Evolutionary conservation across 2,888 invertebrate species (phyloP).

Genomic region (Galerucella nymphaeae): DNA sequence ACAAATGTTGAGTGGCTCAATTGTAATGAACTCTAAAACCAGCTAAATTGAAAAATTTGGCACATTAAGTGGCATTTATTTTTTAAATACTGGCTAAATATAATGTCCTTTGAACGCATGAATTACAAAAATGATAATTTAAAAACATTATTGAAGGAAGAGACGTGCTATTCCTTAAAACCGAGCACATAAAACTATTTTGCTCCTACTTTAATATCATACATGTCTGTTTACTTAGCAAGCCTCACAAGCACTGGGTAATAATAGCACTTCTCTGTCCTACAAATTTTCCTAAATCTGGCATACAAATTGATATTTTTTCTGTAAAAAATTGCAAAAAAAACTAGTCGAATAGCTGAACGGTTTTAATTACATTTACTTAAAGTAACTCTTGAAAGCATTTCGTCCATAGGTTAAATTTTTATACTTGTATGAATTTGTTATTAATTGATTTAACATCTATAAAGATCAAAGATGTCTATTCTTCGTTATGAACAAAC

Average conservation of each 20-base stretch:
- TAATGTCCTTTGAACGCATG: background rate
- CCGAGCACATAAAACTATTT: constrained; percentile 33
- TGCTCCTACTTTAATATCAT: constrained; percentile 28
- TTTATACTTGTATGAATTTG: too few relatives aligned
- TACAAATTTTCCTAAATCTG: constrained; percentile 11
- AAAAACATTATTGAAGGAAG: constrained; percentile 40
- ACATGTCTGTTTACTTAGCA: constrained; percentile 10
- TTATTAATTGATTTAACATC: too few relatives aligned
- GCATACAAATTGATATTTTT: background rate
- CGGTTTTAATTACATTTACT: background rate
- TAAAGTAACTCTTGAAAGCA: background rate
- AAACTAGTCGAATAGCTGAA: background rate
- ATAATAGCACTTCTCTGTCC: constrained; percentile 18
- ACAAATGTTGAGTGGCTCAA: too few relatives aligned
- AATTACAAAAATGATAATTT: constrained; percentile 10
- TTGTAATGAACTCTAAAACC: background rate
- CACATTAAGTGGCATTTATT: background rate
- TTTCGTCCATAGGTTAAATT: background rate
- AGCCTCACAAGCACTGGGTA: constrained; percentile 26
- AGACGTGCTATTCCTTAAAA: constrained; percentile 32
- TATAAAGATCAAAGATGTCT: too few relatives aligned
- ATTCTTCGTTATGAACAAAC: too few relatives aligned
- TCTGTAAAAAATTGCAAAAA: background rate
- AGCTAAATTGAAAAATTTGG: constrained; percentile 16
- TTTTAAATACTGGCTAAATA: constrained; percentile 21